phyloP scores from a whole-genome alignment of 64 coral and sea anemone species.

The Actinia tenebrosa region DNA sequence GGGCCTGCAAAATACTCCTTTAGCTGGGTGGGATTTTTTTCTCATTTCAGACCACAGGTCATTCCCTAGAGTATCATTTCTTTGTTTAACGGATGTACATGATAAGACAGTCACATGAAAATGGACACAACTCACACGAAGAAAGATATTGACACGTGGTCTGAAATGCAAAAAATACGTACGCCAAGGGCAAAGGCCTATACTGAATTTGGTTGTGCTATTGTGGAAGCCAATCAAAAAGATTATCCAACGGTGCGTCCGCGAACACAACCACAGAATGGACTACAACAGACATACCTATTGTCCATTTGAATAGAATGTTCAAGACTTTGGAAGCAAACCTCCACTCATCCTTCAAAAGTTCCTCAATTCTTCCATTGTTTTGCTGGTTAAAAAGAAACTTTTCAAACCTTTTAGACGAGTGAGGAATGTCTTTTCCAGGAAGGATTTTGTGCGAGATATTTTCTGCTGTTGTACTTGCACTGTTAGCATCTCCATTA shows the following conservation, averaged over 20 bases:
- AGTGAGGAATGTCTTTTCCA: neutral
- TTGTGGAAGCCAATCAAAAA: conserved; percentile 28
- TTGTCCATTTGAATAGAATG: conserved; percentile 47
- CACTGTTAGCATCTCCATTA: neutral
- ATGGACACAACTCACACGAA: no score
- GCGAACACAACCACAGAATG: conserved; percentile 38
- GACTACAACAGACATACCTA: conserved; percentile 15
- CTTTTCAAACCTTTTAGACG: conserved; percentile 9
- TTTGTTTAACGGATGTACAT: no score
- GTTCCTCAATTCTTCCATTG: conserved; percentile 24
- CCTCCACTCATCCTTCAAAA: conserved; percentile 56
- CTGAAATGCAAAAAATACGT: no score
- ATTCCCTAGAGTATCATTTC: no score
- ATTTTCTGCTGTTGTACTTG: neutral
- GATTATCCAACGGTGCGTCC: conserved; percentile 60
- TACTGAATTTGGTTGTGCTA: neutral
- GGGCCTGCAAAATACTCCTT: no score
- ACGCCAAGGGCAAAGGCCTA: no score
- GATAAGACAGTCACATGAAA: no score
- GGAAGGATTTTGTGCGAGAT: neutral
- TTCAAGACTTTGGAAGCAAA: conserved; percentile 52
- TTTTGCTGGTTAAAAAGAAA: conserved; percentile 1
- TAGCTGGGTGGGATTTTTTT: no score
- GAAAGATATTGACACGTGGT: no score
- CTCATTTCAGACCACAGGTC: no score